Percentiles rank a stretch among this genome's conserved stretches.
phyloP scores from a whole-genome alignment of 2,888 invertebrate genomes.

The Phania funesta region DNA sequence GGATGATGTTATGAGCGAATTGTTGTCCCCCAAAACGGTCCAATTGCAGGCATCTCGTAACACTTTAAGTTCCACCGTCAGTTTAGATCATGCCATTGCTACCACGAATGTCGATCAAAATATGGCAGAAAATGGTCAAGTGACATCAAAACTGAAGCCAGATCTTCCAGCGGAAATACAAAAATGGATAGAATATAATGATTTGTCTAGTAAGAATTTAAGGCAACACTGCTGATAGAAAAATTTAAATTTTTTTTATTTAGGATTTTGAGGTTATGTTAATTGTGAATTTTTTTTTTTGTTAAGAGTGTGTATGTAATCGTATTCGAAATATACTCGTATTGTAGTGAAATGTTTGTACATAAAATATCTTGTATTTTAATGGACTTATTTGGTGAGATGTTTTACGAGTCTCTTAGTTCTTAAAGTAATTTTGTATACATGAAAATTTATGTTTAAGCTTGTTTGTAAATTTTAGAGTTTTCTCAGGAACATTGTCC shows the following conservation, averaged over 20 bases:
- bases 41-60: conserved; percentile 72
- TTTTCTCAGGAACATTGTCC: too few relatives aligned
- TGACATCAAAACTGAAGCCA: conserved; percentile 81
- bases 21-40: conserved; percentile 74
- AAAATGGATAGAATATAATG: conserved; percentile 87
- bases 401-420: not conserved
- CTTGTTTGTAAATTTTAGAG: too few relatives aligned
- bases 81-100: conserved; percentile 69
- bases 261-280: conserved; percentile 27
- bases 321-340: conserved; percentile 37
- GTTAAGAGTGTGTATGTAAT: too few relatives aligned
- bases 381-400: not conserved
- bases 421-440: too few relatives aligned
- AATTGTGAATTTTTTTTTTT: conserved; percentile 31
- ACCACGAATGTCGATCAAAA: conserved; percentile 69
- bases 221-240: conserved; percentile 77
- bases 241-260: conserved; percentile 9
- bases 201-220: conserved; percentile 85
- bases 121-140: conserved; percentile 76
- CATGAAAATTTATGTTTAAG: too few relatives aligned
- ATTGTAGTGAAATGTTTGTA: conserved; percentile 30
- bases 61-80: conserved; percentile 73
- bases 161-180: conserved; percentile 84
- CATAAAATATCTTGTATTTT: not conserved
- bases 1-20: conserved; percentile 81